A percentile compares a stretch with the other conserved stretches of the same genome.
These are phyloP conservation scores for Phalanger gymnotis DNA, from an alignment of 2,797 vertebrate genomes.

Conservation along the genomic window DNA sequence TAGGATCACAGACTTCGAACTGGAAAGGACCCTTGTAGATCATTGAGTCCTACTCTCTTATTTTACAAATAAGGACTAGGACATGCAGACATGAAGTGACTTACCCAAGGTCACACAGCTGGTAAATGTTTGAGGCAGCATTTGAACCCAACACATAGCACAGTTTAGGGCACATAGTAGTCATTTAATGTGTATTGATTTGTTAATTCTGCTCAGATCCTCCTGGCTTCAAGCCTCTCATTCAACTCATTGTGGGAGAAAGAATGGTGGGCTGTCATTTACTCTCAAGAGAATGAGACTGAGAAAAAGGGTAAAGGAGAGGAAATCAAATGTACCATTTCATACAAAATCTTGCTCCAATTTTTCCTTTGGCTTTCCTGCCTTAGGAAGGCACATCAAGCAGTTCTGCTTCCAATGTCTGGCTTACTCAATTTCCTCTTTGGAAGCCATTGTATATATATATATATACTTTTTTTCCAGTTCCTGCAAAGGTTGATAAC, in stretches of 20 bases:
- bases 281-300: not conserved
- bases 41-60: not conserved
- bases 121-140: not conserved
- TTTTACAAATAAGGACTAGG: not conserved
- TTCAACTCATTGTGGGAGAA: not conserved
- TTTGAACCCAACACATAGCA: not conserved
- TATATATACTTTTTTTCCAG: not conserved
- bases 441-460: not conserved
- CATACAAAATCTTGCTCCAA: not conserved
- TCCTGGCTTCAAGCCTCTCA: not conserved
- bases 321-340: not conserved
- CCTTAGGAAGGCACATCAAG: not conserved
- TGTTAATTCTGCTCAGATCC: not conserved
- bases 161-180: not conserved
- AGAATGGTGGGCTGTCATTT: not conserved
- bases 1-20: not conserved
- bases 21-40: not conserved
- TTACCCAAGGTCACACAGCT: not conserved
- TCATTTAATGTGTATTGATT: not conserved
- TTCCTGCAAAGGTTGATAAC: not conserved
- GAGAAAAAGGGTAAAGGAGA: not conserved
- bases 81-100: not conserved
- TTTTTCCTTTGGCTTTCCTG: not conserved
- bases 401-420: too few relatives aligned
- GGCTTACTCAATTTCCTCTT: not conserved